Percentiles rank a stretch among this genome's conserved stretches.
These are phyloP conservation scores for Silvanus unidentatus DNA, from an alignment of 2,888 invertebrate genomes.

Conservation along the genomic window DNA sequence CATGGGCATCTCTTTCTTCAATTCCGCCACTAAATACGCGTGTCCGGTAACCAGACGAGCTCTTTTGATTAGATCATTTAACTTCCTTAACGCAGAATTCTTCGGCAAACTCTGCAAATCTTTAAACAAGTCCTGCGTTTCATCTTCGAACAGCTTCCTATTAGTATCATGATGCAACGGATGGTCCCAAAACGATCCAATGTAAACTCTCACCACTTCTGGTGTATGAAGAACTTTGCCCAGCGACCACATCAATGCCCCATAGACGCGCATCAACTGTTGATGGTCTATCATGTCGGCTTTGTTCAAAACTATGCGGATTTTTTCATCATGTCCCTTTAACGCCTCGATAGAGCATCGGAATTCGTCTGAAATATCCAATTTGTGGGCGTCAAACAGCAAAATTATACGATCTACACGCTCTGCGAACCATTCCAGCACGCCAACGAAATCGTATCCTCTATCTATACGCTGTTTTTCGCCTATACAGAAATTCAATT, in stretches of 20 bases:
- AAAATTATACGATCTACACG: slow-evolving; percentile 95
- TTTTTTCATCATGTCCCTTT: slow-evolving; percentile 93
- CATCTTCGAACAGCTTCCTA: slow-evolving; percentile 86
- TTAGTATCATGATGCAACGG: slow-evolving; percentile 91
- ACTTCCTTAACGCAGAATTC: slow-evolving; percentile 92
- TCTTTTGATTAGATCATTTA: slow-evolving; percentile 96
- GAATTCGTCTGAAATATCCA: slow-evolving; percentile 99
- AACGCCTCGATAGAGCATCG: slow-evolving; percentile 93
- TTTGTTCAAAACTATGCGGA: slow-evolving; percentile 96
- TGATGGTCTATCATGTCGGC: slow-evolving; percentile 99
- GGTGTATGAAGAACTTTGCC: slow-evolving; percentile 97
- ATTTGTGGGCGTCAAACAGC: slow-evolving; percentile 96
- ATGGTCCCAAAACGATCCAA: slow-evolving; percentile 99
- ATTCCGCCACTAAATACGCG: slow-evolving; percentile 91
- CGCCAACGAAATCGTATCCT: slow-evolving; percentile 96
- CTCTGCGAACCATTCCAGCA: slow-evolving; percentile 99
- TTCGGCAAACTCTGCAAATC: slow-evolving; percentile 92
- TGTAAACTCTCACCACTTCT: slow-evolving; percentile 97
- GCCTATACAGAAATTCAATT: too few relatives aligned
- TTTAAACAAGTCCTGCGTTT: slow-evolving; percentile 88
- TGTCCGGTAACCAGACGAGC: slow-evolving; percentile 96
- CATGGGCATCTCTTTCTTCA: slow-evolving; percentile 91
- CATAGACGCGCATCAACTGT: slow-evolving; percentile 96
- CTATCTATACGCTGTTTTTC: slow-evolving; percentile 91
- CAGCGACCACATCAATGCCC: slow-evolving; percentile 99